Evolutionary conservation across 2,113 vertebrate genomes (phyloP).

Genomic region (Arizona elegans): DNA sequence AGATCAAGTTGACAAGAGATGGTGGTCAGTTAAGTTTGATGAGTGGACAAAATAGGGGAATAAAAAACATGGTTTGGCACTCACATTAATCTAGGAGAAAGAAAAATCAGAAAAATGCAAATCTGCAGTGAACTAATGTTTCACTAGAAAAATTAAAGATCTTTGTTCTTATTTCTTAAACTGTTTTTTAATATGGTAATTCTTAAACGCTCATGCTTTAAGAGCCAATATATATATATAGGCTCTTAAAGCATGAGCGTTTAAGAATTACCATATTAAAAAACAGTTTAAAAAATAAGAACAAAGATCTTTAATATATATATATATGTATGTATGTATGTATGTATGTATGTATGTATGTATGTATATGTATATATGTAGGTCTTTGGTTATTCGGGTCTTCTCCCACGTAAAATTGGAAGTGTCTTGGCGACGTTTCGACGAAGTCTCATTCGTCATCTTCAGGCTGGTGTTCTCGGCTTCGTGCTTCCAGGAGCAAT

Average conservation of each 20-base stretch:
- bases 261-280: neutral
- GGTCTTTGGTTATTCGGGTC: too few species aligned
- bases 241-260: neutral
- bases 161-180: neutral
- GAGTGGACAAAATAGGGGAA: neutral
- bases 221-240: neutral
- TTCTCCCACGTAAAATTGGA: too few species aligned
- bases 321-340: too few species aligned
- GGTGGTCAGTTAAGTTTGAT: neutral
- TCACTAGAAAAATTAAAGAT: neutral
- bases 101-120: neutral
- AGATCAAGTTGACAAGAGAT: fast-evolving
- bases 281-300: neutral
- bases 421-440: too few species aligned
- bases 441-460: too few species aligned
- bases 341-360: too few species aligned
- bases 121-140: neutral
- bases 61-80: neutral
- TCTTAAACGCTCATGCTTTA: neutral
- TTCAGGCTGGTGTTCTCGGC: too few species aligned
- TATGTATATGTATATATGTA: too few species aligned
- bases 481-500: too few species aligned
- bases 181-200: neutral
- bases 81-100: neutral
- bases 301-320: neutral